These are phyloP conservation scores for Manis crassicaudata DNA, from an alignment of 2,797 vertebrate genomes.

Conservation along the genomic window DNA sequence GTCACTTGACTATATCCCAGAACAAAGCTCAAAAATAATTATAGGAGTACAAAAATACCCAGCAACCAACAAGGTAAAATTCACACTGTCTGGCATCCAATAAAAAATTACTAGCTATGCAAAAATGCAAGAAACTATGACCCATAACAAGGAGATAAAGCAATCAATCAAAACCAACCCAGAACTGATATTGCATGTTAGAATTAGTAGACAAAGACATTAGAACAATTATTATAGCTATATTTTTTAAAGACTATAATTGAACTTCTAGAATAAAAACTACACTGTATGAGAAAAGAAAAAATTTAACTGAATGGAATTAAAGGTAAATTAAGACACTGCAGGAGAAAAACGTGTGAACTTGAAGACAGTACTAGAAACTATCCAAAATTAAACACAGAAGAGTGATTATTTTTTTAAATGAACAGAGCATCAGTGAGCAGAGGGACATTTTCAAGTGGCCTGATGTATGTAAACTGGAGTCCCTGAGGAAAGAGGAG, in stretches of 20 bases:
- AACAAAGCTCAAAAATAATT: constrained; percentile 12
- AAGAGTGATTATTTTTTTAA: neutral
- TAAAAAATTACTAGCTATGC: neutral
- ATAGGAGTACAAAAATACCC: neutral
- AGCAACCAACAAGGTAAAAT: neutral
- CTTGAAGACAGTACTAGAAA: neutral
- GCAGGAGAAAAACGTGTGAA: neutral
- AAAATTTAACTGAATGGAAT: neutral
- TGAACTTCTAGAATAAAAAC: constrained; percentile 16
- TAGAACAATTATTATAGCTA: neutral
- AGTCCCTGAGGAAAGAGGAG: neutral
- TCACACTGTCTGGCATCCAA: neutral
- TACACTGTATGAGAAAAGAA: neutral
- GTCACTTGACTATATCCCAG: neutral
- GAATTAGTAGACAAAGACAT: neutral
- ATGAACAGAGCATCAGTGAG: neutral
- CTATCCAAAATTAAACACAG: neutral
- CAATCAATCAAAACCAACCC: constrained; percentile 1
- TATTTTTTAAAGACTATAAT: neutral
- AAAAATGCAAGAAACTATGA: neutral
- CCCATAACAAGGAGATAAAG: neutral
- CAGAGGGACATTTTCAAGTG: neutral
- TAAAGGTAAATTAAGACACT: neutral
- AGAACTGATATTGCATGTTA: neutral
- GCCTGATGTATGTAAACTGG: neutral